Percentiles rank a stretch among this genome's conserved stretches.
phyloP scores from a whole-genome alignment of 1,140 invertebrate genomes.

The Drepana arcuata region DNA sequence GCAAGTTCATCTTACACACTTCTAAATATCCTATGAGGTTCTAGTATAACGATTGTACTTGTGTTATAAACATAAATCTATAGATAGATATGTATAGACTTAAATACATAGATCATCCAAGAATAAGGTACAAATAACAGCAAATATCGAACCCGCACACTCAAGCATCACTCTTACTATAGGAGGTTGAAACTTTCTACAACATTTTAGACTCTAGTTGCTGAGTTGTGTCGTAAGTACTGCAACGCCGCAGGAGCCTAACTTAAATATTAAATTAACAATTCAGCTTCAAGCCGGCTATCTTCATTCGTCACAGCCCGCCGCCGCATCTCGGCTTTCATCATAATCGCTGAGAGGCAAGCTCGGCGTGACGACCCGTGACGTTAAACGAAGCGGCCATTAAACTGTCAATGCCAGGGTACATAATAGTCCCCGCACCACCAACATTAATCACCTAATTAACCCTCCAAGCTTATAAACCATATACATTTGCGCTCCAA shows the following conservation, averaged over 20 bases:
- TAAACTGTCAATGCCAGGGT: constrained; percentile 46
- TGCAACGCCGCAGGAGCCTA: too few relatives aligned
- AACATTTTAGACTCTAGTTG: too few relatives aligned
- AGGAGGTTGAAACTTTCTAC: too few relatives aligned
- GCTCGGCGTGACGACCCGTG: constrained; percentile 11
- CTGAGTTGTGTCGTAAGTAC: too few relatives aligned
- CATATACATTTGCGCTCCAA: constrained; percentile 56
- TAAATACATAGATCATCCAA: too few relatives aligned
- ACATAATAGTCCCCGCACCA: constrained; percentile 28
- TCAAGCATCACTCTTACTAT: neutral
- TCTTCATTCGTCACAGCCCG: constrained; percentile 18
- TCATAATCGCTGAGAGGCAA: constrained; percentile 11
- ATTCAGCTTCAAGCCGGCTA: neutral
- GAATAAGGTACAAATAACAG: neutral
- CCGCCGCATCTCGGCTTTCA: constrained; percentile 19
- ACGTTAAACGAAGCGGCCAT: constrained; percentile 22
- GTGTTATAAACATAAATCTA: too few relatives aligned
- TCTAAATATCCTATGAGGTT: too few relatives aligned
- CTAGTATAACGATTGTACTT: too few relatives aligned
- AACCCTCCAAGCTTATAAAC: constrained; percentile 57
- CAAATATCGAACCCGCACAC: neutral
- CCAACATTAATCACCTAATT: constrained; percentile 61
- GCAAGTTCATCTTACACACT: too few relatives aligned
- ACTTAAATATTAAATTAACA: neutral
- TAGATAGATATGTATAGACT: too few relatives aligned